Evolutionary conservation across 2,113 vertebrate genomes (phyloP).

Genomic region (Thalassarche chlororhynchos): DNA sequence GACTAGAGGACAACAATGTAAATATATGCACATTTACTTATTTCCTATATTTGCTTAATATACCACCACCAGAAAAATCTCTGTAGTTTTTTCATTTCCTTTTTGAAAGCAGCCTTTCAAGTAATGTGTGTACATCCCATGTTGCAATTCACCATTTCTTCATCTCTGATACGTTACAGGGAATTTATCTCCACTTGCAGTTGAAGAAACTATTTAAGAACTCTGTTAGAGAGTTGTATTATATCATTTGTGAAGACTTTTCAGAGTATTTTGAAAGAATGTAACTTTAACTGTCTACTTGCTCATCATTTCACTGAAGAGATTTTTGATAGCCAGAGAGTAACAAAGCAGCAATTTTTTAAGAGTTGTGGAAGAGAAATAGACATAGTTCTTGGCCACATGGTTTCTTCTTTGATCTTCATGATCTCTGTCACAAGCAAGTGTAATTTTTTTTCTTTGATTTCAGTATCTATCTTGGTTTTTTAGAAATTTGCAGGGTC

Average conservation of each 20-base stretch:
- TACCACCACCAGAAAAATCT: background rate
- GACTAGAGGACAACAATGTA: background rate
- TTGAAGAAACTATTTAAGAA: background rate
- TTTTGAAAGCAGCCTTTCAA: background rate
- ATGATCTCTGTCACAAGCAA: background rate
- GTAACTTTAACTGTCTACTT: background rate
- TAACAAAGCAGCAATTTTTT: background rate
- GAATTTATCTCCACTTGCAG: background rate
- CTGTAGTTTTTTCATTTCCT: background rate
- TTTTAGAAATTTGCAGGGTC: background rate
- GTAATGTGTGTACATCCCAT: too few species aligned
- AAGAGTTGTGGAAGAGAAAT: background rate
- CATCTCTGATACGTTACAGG: accelerated
- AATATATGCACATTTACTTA: background rate
- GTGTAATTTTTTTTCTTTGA: background rate
- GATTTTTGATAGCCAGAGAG: background rate
- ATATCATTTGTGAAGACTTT: background rate
- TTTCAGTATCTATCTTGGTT: background rate
- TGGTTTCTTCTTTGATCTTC: background rate
- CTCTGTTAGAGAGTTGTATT: background rate
- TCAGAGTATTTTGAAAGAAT: background rate
- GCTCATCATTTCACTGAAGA: background rate
- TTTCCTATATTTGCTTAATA: background rate
- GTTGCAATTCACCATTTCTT: background rate
- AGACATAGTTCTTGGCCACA: background rate